Conservation (phyloP, 2,113 vertebrate genomes). For the Cochlearius cochlearius region DNA sequence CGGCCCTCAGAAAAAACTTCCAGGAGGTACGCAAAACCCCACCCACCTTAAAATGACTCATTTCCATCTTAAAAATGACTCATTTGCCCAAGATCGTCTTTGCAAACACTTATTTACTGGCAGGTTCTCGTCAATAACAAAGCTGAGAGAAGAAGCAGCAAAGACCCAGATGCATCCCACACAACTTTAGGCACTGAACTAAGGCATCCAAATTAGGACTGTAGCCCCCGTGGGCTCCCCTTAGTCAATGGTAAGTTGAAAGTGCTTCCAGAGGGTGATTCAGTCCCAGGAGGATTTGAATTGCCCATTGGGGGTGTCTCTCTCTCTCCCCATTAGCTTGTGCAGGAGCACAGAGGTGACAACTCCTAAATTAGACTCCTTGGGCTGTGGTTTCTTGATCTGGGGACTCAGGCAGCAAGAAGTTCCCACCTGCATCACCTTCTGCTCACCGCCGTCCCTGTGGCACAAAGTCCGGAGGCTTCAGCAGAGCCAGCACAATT, state of each 20-base stretch:
- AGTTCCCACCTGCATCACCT: neutral
- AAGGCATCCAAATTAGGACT: neutral
- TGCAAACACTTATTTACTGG: constrained; percentile 36
- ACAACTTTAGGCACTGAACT: neutral
- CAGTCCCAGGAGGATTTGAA: neutral
- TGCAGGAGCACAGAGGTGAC: neutral
- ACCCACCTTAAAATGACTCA: constrained; percentile 44
- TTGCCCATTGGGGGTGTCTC: neutral
- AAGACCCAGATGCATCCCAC: neutral
- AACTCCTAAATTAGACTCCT: neutral
- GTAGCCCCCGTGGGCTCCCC: neutral
- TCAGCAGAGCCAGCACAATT: neutral
- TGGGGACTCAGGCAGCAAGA: neutral
- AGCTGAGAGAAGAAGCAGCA: neutral
- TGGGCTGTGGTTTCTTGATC: neutral
- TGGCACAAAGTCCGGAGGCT: neutral
- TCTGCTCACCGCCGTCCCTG: neutral
- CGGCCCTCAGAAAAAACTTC: neutral
- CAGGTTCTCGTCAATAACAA: neutral
- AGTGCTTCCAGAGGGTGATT: neutral
- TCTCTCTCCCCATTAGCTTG: neutral
- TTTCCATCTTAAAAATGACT: constrained; percentile 46
- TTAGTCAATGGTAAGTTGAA: neutral
- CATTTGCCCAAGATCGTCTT: neutral
- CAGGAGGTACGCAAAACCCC: neutral